Base-by-base conservation (phyloP, 2,888 invertebrate genomes). In the Synergus umbraculus region DNA sequence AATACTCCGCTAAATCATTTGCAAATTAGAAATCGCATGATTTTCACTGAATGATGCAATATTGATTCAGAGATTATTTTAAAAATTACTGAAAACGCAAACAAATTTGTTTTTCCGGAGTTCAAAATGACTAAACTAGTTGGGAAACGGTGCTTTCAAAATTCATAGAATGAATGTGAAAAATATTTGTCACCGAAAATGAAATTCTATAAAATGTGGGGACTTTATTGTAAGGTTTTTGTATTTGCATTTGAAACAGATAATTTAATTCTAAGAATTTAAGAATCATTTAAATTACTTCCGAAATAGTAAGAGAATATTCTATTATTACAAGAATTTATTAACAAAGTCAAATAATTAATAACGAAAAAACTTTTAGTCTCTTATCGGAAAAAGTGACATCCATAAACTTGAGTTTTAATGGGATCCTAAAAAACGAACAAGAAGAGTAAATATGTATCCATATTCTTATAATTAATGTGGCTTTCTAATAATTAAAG, bases 401-500 rank as follows among this genome's bases (percentile, higher is more conserved):
- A n/a, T n/a, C 54, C n/a, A 13, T 43, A 67, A 67, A 46, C 18
- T 15, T 46, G 12, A 7, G 9, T 54, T 54, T 54, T n/a, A 54
- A n/a, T 54, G n/a, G 54, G n/a, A 54, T 54, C 18, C 54, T 0
- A 8, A 2, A 46, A 15, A 69, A 69, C 15, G 1, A 13, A 49
- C 4, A 4, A 18, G 10, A 69, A 15, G 15, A 49, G 29, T 44
- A 46, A 44, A 29, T 13, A 29, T 29, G 8, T 18, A 54, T 54
- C 1, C 44, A 66, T 43, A 66, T 43, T 66, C 66, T 65, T 65
- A 43, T 18, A 66, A 43, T 66, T 43, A 43, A 43, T 43, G 43
- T 41, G 46, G 4, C 29, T 49, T 49, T 69, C 29, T 22, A 46
- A 9, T 29, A 69, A 69, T 69, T 69, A 69, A 49, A 69, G 46